Evolutionary conservation across 2,888 invertebrate species (phyloP), one percentile per base, ranked within the genome.

Genomic region (Andrena praecox): DNA sequence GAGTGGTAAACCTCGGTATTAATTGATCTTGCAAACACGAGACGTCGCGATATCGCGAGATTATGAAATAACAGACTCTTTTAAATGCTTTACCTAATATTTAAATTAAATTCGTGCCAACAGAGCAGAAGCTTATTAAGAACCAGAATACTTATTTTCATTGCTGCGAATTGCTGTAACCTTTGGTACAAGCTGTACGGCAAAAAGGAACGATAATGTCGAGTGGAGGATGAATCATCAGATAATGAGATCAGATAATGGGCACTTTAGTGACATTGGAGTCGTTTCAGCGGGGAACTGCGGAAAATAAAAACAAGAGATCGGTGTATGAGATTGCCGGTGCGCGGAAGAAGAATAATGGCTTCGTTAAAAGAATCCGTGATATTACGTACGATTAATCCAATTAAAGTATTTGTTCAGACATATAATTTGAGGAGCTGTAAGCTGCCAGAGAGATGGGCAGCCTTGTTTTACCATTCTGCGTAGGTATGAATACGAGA

Each of bases 241-340:
- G 69, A 69, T 69, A 69, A 67, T 67, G 67, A 54, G 52, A 50
- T 20, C 33, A 31, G 67, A 54, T 67, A 67, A 69, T 69, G 69
- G 56, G 29, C 42, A 42, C 42, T 42, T 56, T 35, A 24, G 20
- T 27, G 69, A 59, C 69, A 69, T 29, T 42, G 56, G 56, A 29
- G 42, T 56, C 56, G 69, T 42, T 56, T 54, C 42, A 42, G 42
- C 42, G 56, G 69, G 56, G 27, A 59, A 29, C 12, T 29, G 59
- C 27, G 56, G 59, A 10, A 42, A 69, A 10, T 16, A 42, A 42
- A 42, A 59, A 69, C 69, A 69, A 42, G 42, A 69, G 42, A 42
- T 42, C 20, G 29, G n/a, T 10, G 35, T 12, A 31, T 1, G 27
- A 60, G 24, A 33, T 33, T n/a, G 33, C n/a, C 10, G 20, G 4